These are phyloP conservation scores for Drosophila multiciliata DNA, from an alignment of 2,888 invertebrate species.

Conservation along the genomic window DNA sequence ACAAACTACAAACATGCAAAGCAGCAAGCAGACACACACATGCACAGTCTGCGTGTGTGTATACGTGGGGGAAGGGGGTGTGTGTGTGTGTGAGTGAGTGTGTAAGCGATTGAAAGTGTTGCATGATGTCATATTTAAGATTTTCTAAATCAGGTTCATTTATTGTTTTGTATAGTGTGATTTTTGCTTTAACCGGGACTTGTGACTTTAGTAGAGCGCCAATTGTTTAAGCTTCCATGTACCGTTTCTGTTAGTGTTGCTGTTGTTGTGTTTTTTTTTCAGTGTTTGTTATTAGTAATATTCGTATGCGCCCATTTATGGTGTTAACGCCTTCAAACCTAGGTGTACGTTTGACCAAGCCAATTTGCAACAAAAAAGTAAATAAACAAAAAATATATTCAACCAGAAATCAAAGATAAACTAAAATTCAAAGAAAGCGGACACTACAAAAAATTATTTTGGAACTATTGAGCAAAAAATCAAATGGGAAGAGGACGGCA, in stretches of 20 bases:
- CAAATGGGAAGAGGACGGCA: constrained; percentile 21
- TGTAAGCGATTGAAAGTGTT: constrained; percentile 10
- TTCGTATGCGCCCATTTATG: constrained; percentile 31
- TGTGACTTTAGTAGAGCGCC: constrained; percentile 24
- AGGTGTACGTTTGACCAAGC: constrained; percentile 42
- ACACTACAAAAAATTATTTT: constrained; percentile 38
- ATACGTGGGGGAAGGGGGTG: constrained; percentile 1
- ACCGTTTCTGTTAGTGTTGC: constrained; percentile 32
- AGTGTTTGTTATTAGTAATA: constrained; percentile 22
- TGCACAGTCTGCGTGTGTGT: constrained; percentile 25
- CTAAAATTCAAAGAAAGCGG: constrained; percentile 15
- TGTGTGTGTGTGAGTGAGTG: constrained; percentile 3
- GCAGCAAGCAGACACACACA: constrained; percentile 47
- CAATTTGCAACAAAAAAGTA: constrained; percentile 52
- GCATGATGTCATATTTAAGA: constrained; percentile 11
- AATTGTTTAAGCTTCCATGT: constrained; percentile 29
- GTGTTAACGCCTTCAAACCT: constrained; percentile 44
- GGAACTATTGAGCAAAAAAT: constrained; percentile 18
- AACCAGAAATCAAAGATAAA: constrained; percentile 23
- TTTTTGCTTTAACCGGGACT: constrained; percentile 15
- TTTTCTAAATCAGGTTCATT: constrained; percentile 17
- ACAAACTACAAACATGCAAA: constrained; percentile 61
- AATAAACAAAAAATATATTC: constrained; percentile 22
- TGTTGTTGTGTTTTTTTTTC: constrained; percentile 24
- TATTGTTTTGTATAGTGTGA: constrained; percentile 23